Base-by-base conservation (phyloP, 2,888 invertebrate genomes). In the Nemotelus pantherinus region DNA sequence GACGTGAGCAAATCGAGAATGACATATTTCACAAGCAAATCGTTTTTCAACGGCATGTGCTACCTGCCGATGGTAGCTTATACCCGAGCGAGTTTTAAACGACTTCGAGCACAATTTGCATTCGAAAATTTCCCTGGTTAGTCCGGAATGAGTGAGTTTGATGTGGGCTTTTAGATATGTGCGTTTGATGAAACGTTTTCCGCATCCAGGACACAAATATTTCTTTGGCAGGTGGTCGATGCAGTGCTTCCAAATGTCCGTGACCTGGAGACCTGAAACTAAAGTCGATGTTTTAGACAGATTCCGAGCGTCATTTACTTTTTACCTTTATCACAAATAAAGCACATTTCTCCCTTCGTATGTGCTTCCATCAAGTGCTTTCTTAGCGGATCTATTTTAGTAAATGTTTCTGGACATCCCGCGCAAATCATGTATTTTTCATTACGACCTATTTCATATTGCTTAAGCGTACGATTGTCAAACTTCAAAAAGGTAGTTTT, bases 1-100 rank as follows among this genome's bases (percentile, higher is more conserved):
- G 50, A 79, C 79, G 57, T 80, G 81, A 0, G 80, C 77, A 77
- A 81, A 81, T 5, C 78, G 77, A 57, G 80, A 78, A 2, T 65
- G 41, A 67, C 81, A 81, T 39, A 78, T 63, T 39, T 75, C 63
- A 63, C 78, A 78, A 9, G 58, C 43, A 39, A 76, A 79, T 48
- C 79, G 77, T n/a, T 75, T 78, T 70, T 78, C 78, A 39, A 68
- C 55, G n/a, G 57, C 58, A 39, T 72, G 71, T 0, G 71, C 71
- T 10, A 72, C 71, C 47, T 72, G 71, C 39, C 71, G 57, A 45
- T 72, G 71, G 45, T 72, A 72, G 25, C 71, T 72, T 6, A 72
- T 72, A 5, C 71, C 71, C 43, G 71, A 72, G 3, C 71, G 71
- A 41, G 71, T 72, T 45, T 72, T 72, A n/a, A 72, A 72, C 25